phyloP scores from a whole-genome alignment of 2,888 invertebrate genomes.

The Andrena dorsata region DNA sequence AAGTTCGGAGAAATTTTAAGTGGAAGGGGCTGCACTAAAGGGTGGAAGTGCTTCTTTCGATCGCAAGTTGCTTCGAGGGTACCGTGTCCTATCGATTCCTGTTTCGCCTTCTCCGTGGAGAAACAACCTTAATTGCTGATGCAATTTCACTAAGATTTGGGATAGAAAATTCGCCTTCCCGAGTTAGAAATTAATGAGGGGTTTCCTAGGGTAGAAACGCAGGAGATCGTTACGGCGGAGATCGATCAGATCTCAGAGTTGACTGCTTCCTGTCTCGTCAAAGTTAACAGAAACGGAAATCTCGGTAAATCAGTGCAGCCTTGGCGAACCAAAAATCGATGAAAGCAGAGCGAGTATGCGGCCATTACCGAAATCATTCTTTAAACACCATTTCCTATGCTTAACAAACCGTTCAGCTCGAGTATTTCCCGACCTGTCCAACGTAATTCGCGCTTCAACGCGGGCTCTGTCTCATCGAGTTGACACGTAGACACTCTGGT shows the following conservation, averaged over 20 bases:
- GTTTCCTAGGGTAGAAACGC: background rate
- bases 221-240: background rate
- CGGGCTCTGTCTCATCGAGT: conserved; percentile 9
- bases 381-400: conserved; percentile 4
- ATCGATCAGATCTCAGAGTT: too few species aligned
- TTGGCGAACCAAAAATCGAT: background rate
- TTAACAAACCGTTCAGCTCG: background rate
- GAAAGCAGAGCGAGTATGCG: too few species aligned
- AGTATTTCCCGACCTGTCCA: background rate
- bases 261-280: too few species aligned
- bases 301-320: background rate
- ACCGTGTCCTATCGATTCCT: background rate
- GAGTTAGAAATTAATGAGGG: conserved; percentile 43
- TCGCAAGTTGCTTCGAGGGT: background rate
- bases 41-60: background rate
- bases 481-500: background rate
- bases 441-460: conserved; percentile 18
- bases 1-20: background rate
- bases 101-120: background rate
- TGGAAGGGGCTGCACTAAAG: too few species aligned
- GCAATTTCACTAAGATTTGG: conserved; percentile 51
- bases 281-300: background rate
- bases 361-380: background rate
- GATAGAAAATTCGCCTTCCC: conserved; percentile 29
- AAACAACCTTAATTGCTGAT: conserved; percentile 27